Evolutionary conservation across 2,113 vertebrate genomes (phyloP).

Genomic region (Barnardius zonarius): DNA sequence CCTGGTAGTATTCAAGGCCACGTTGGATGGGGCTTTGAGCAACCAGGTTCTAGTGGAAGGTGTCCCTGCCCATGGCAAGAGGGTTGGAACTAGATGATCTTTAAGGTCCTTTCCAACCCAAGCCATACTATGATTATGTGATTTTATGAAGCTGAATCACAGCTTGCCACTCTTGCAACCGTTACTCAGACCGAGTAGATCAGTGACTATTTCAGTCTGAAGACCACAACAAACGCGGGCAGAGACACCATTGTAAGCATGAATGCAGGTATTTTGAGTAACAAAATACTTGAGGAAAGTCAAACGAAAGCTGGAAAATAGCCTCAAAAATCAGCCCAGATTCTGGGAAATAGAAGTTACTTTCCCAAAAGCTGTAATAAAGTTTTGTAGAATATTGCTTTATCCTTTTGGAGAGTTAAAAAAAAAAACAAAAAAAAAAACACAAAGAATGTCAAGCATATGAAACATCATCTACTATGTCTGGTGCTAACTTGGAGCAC

Average conservation of each 20-base stretch:
- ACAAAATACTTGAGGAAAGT: neutral
- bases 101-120: neutral
- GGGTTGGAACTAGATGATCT: no score
- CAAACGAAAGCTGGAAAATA: neutral
- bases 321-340: neutral
- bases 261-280: neutral
- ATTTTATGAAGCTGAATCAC: neutral
- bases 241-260: neutral
- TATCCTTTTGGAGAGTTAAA: neutral
- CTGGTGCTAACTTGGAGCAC: neutral
- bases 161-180: neutral
- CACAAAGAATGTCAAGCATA: neutral
- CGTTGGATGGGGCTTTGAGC: neutral
- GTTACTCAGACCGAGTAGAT: neutral
- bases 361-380: neutral
- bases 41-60: neutral
- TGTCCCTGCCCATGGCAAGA: no score
- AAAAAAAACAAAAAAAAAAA: neutral
- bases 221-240: neutral
- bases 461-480: neutral
- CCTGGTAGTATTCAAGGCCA: neutral
- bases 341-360: neutral
- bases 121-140: neutral
- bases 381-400: neutral
- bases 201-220: neutral